Evolutionary conservation across 92 coral and sea anemone genomes (phyloP).

Genomic region (Parazoanthus atlanticus): DNA sequence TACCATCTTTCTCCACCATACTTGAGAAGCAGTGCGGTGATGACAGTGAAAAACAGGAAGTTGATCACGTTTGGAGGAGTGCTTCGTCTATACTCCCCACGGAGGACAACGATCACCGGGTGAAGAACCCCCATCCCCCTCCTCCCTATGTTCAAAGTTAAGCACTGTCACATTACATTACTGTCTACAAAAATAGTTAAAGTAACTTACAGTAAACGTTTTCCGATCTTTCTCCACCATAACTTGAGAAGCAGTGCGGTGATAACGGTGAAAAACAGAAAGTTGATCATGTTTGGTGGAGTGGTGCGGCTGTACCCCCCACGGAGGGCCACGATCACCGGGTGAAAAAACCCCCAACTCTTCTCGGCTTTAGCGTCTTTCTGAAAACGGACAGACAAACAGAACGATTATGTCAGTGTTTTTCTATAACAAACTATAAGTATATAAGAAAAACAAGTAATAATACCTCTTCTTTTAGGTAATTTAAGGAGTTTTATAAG

Average conservation of each 20-base stretch:
- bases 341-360: constrained; percentile 61
- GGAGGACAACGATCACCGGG: constrained; percentile 49
- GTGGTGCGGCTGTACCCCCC: constrained; percentile 51
- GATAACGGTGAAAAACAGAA: constrained; percentile 62
- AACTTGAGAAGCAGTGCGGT: constrained; percentile 67
- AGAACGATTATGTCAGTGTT: background rate
- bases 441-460: too few species aligned
- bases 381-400: constrained; percentile 22
- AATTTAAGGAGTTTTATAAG: too few species aligned
- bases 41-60: constrained; percentile 59
- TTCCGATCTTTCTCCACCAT: constrained; percentile 94
- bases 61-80: constrained; percentile 72
- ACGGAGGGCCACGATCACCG: constrained; percentile 55
- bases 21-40: constrained; percentile 66
- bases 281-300: constrained; percentile 68
- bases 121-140: constrained; percentile 72
- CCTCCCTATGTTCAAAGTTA: too few species aligned
- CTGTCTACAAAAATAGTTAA: background rate
- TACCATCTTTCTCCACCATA: constrained; percentile 93
- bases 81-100: constrained; percentile 50
- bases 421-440: too few species aligned
- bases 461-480: too few species aligned
- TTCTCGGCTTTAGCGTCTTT: constrained; percentile 42
- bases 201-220: constrained; percentile 65
- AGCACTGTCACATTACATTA: too few species aligned